These are phyloP conservation scores for Oreochromis tanganicae DNA, from an alignment of 2,113 vertebrate species.

Conservation along the genomic window DNA sequence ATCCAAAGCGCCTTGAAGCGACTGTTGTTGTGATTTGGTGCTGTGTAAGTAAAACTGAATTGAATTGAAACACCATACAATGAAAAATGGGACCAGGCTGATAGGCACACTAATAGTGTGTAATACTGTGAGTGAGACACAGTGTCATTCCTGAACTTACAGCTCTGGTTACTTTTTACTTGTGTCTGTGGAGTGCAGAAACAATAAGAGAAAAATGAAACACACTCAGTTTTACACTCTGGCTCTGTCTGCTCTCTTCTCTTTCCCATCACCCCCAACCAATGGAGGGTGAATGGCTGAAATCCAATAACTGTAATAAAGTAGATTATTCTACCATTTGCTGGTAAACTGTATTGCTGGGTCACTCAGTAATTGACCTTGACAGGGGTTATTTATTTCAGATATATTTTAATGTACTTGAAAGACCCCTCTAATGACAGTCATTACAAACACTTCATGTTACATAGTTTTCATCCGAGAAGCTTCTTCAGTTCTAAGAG, in stretches of 20 bases:
- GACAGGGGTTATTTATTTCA: not conserved
- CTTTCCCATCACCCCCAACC: not conserved
- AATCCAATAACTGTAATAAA: not conserved
- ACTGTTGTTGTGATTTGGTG: not conserved
- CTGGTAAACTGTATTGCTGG: not conserved
- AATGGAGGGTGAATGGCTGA: not conserved
- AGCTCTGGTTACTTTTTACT: not conserved
- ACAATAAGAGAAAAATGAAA: not conserved
- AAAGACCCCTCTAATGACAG: fast-evolving
- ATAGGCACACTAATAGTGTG: not conserved
- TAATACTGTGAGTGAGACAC: not conserved
- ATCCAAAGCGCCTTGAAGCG: fast-evolving
- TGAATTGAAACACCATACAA: not conserved
- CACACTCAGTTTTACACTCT: not conserved
- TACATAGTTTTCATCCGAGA: not conserved
- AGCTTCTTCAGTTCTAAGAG: too few relatives aligned
- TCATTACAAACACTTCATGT: not conserved
- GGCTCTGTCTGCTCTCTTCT: not conserved
- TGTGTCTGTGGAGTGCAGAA: not conserved
- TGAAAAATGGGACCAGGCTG: fast-evolving
- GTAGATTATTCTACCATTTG: not conserved
- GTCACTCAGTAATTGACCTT: not conserved
- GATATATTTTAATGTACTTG: not conserved
- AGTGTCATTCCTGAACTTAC: not conserved
- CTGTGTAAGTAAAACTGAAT: not conserved